These are phyloP conservation scores for Oreochromis aureus DNA, from an alignment of 2,113 vertebrate genomes.

Conservation along the genomic window DNA sequence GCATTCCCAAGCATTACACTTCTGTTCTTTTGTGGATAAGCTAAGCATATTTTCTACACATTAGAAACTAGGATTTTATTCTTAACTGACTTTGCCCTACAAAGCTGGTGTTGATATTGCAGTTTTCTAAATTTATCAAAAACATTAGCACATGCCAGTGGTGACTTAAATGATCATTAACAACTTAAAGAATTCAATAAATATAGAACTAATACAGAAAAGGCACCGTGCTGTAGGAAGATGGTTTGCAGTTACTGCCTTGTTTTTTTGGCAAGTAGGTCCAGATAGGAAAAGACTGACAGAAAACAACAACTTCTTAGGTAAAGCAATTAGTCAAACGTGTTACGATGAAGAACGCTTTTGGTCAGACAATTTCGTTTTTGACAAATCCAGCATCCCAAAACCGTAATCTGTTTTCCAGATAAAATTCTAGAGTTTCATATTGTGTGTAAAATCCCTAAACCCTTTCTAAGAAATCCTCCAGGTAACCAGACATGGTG, in stretches of 20 bases:
- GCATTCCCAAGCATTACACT: background rate
- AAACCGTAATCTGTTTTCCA: background rate
- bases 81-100: background rate
- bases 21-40: background rate
- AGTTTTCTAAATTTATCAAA: background rate
- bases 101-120: background rate
- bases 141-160: background rate
- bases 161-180: background rate
- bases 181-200: background rate
- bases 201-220: background rate
- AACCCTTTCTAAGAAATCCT: background rate
- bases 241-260: background rate
- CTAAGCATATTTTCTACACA: background rate
- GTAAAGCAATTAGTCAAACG: background rate
- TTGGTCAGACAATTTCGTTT: background rate
- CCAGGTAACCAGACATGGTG: background rate
- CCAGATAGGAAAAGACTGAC: background rate
- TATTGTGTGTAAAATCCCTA: background rate
- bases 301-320: background rate
- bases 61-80: background rate
- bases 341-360: background rate
- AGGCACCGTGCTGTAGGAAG: background rate
- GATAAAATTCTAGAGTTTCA: background rate
- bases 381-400: background rate
- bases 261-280: background rate